phyloP scores from a whole-genome alignment of 1,140 invertebrate species.

The Paracyclopina nana region DNA sequence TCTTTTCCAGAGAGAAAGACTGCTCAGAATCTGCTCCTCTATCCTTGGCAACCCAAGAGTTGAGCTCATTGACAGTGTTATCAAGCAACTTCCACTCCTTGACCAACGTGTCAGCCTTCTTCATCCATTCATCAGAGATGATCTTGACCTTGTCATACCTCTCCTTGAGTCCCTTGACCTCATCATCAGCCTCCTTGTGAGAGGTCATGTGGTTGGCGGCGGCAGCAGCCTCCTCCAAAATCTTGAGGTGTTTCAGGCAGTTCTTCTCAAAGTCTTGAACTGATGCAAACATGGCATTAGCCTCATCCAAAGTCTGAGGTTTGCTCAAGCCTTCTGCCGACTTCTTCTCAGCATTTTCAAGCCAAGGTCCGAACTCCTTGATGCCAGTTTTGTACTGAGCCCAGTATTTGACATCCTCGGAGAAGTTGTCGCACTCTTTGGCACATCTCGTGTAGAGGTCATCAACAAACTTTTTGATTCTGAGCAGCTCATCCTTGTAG shows the following conservation, averaged over 20 bases:
- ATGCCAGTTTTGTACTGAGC: slow-evolving; percentile 22
- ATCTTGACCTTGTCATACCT: slow-evolving; percentile 15
- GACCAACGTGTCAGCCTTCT: slow-evolving; percentile 16
- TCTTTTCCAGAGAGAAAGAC: slow-evolving; percentile 15
- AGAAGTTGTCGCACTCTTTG: slow-evolving; percentile 16
- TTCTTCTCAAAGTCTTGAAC: slow-evolving; percentile 14
- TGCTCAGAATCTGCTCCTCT: slow-evolving; percentile 5
- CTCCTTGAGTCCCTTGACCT: slow-evolving; percentile 5
- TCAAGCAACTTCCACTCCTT: slow-evolving; percentile 16
- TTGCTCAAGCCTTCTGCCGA: slow-evolving; percentile 19
- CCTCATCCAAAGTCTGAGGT: slow-evolving; percentile 20
- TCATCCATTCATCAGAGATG: slow-evolving; percentile 15
- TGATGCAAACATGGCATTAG: slow-evolving; percentile 18
- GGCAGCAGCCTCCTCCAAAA: slow-evolving; percentile 7
- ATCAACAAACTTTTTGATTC: slow-evolving; percentile 11
- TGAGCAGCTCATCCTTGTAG: slow-evolving; percentile 15
- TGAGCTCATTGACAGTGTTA: slow-evolving; percentile 14
- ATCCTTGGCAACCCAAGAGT: slow-evolving; percentile 17
- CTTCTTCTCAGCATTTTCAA: slow-evolving; percentile 20
- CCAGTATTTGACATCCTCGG: slow-evolving; percentile 22
- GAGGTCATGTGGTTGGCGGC: slow-evolving; percentile 15
- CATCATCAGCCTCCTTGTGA: slow-evolving; percentile 15
- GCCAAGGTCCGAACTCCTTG: slow-evolving; percentile 22
- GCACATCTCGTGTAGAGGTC: slow-evolving; percentile 10
- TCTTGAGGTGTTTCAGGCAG: slow-evolving; percentile 8